Evolutionary conservation across 1,140 invertebrate genomes (phyloP).

Genomic region (Gonatopus flavifemur): DNA sequence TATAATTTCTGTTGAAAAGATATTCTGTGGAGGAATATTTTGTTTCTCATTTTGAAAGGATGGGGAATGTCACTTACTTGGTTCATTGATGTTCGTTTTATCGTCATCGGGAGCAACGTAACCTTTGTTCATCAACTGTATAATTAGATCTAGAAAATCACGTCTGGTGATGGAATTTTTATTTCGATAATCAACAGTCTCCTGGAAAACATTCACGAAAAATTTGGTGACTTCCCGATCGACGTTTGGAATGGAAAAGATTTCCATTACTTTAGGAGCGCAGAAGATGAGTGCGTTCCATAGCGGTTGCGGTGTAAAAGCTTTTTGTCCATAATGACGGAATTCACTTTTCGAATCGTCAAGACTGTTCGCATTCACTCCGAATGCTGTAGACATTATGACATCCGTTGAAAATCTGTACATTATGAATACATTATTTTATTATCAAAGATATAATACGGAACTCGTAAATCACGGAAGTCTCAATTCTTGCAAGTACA

Average conservation of each 20-base stretch:
- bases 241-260: slow-evolving; percentile 21
- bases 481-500: slow-evolving; percentile 60
- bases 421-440: slow-evolving; percentile 1
- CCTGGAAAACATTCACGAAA: slow-evolving; percentile 26
- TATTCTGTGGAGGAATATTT: not conserved
- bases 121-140: slow-evolving; percentile 24
- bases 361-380: slow-evolving; percentile 38
- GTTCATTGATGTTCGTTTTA: not conserved
- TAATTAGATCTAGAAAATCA: slow-evolving; percentile 29
- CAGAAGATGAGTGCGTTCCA: slow-evolving; percentile 24
- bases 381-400: slow-evolving; percentile 42
- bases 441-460: not conserved
- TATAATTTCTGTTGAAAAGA: not conserved
- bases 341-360: slow-evolving; percentile 39
- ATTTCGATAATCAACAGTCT: slow-evolving; percentile 20
- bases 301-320: slow-evolving; percentile 28
- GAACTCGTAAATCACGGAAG: slow-evolving; percentile 39
- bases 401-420: slow-evolving; percentile 35
- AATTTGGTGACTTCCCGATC: slow-evolving; percentile 21
- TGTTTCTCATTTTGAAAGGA: not conserved
- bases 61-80: not conserved
- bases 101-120: slow-evolving; percentile 12
- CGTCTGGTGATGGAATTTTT: slow-evolving; percentile 20
- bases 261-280: slow-evolving; percentile 26
- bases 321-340: slow-evolving; percentile 33